Evolutionary conservation across 2,888 invertebrate genomes (phyloP), one percentile per base, ranked within the genome.

Genomic region (Cheilosia vernalis): DNA sequence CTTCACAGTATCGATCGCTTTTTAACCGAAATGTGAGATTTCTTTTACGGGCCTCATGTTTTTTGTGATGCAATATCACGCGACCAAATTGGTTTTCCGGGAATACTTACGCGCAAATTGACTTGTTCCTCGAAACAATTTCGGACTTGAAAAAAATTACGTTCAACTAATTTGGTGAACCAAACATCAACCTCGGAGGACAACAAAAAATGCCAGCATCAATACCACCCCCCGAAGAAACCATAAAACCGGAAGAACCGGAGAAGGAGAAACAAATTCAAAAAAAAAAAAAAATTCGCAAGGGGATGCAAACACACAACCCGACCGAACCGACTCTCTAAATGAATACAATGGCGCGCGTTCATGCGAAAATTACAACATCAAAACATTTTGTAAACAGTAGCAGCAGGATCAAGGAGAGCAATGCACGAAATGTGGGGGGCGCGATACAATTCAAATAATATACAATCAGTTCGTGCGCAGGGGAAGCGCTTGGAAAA

Each of bases 351-450:
- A 78, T 58, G 49, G 47, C 27, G 78, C 40, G 78, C 78, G 70
- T 78, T 78, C 78, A 78, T 70, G 78, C 55, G 78, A 78, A 78
- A 70, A 70, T 70, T 78, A 70, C 78, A 70, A 78, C 78, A 63
- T 70, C 63, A 78, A 78, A 78, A 78, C 70, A 78, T 63, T 78
- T 78, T 63, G 78, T 70, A 78, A 78, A 78, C 78, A 78, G 63
- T 24, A 58, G 70, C 70, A 19, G 63, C 27, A 53, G 60, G 69
- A 47, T 53, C 44, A 53, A 4, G 51, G 44, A 19, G 30, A 33
- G 19, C 30, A 19, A 7, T 5, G 15, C 27, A 2, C 24, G 33
- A 33, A 33, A 33, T 13, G 10, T 40, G 37, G 70, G 61, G 47
- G 30, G 15, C 9, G 19, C 44, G 19, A 53, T 33, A 24, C 42